Evolutionary conservation across 2,888 invertebrate genomes (phyloP), one percentile per base, ranked within the genome.

Genomic region (Lacanobia wlatinum): DNA sequence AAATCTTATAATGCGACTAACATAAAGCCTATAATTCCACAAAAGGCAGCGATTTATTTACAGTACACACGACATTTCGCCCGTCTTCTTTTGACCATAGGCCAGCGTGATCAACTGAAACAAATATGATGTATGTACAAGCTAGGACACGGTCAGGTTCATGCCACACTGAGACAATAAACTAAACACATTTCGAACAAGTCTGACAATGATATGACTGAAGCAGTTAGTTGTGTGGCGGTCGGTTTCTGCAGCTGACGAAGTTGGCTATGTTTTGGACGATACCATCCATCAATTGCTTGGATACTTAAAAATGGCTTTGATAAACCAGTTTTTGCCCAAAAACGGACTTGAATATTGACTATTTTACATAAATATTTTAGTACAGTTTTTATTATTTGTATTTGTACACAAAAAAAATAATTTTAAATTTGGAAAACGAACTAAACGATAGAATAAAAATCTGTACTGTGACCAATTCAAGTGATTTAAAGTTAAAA

Each of bases 81-180:
- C 14, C 5, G 2, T 23, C 2, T 23, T 10, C 21, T 53, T 53
- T 12, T 34, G 34, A 34, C 34, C 4, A 34, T 34, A 5, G 12
- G n/a, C n/a, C 58, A 38, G 38, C 38, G n/a, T n/a, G 38, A 6
- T 38, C 5, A 18, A 58, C 58, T 58, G 58, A 58, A 59, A 59
- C 59, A 38, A 56, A 56, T 18, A 56, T 55, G 52, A 16, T 18
- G 16, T 43, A 59, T 62, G 58, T 70, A 40, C 66, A 71, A 71
- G 70, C 78, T 70, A 59, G 67, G 76, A n/a, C n/a, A 76, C 61
- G 34, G 52, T 53, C 58, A 48, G 53, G 62, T 28, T 53, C 84
- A 84, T 84, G 80, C 86, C 84, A 81, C 75, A 86, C 75, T 63
- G 48, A 80, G 66, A 80, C 67, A 74, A n/a, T 52, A 38, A 62